phyloP scores from a whole-genome alignment of 2,888 invertebrate species.

The Alcis repandata region DNA sequence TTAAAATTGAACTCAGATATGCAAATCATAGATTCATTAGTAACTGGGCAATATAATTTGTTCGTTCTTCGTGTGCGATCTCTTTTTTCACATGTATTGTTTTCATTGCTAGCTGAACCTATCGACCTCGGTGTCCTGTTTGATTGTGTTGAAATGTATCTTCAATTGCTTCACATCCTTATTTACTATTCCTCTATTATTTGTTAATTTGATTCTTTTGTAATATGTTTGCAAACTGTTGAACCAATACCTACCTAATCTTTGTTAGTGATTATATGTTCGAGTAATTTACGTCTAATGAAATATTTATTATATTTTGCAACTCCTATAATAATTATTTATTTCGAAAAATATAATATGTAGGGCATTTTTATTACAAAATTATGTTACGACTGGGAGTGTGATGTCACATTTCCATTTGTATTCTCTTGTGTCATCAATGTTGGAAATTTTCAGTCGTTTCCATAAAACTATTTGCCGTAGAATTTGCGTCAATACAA shows the following conservation, averaged over 20 bases:
- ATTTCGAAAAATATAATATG: background rate
- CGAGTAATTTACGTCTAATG: background rate
- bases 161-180: conserved; percentile 4
- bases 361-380: background rate
- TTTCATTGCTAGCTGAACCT: background rate
- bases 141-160: conserved; percentile 16
- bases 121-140: background rate
- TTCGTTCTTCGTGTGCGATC: background rate
- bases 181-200: conserved; percentile 5
- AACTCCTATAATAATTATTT: too few species aligned
- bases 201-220: conserved; percentile 18
- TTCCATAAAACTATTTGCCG: background rate
- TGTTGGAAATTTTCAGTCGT: background rate
- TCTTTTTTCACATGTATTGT: background rate
- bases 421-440: too few species aligned
- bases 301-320: background rate
- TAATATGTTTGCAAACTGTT: background rate
- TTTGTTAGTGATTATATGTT: background rate
- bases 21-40: background rate
- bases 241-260: background rate
- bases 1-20: background rate
- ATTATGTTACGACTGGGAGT: background rate
- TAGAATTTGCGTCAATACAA: background rate
- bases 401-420: background rate
- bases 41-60: background rate